Percentiles rank a stretch among this genome's conserved stretches.
phyloP scores from a whole-genome alignment of 2,113 vertebrate genomes.

The Phalacrocorax pelagicus region DNA sequence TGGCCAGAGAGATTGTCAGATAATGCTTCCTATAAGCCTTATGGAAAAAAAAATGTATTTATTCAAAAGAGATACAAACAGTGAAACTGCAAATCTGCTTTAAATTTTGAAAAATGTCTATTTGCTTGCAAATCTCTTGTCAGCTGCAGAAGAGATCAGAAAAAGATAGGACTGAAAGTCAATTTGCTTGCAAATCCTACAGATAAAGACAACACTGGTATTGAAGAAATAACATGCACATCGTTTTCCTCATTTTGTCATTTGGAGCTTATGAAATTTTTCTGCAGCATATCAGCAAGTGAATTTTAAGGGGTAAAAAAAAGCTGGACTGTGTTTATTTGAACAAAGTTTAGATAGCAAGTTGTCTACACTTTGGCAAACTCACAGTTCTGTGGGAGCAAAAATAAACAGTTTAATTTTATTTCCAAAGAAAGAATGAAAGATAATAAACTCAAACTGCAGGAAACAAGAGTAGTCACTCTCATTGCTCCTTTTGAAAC shows the following conservation, averaged over 20 bases:
- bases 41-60: background rate
- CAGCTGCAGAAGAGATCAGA: constrained; percentile 27
- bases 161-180: constrained; percentile 22
- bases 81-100: constrained; percentile 4
- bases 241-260: background rate
- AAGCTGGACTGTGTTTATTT: background rate
- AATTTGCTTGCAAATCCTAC: constrained; percentile 54
- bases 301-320: background rate
- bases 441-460: constrained; percentile 7
- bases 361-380: background rate
- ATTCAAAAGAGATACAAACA: constrained; percentile 33
- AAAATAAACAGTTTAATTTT: constrained; percentile 48
- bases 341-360: constrained; percentile 13
- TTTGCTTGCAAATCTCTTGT: constrained; percentile 53
- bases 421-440: background rate
- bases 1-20: background rate
- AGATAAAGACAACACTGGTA: background rate
- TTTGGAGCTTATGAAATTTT: background rate
- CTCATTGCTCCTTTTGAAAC: background rate
- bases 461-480: background rate
- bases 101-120: constrained; percentile 4
- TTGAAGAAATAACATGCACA: background rate
- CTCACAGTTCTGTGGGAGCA: background rate
- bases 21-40: background rate
- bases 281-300: background rate